A percentile compares a stretch with the other conserved stretches of the same genome.
Evolutionary conservation across 2,797 vertebrate genomes (phyloP).

Genomic region (Knipowitschia caucasica): DNA sequence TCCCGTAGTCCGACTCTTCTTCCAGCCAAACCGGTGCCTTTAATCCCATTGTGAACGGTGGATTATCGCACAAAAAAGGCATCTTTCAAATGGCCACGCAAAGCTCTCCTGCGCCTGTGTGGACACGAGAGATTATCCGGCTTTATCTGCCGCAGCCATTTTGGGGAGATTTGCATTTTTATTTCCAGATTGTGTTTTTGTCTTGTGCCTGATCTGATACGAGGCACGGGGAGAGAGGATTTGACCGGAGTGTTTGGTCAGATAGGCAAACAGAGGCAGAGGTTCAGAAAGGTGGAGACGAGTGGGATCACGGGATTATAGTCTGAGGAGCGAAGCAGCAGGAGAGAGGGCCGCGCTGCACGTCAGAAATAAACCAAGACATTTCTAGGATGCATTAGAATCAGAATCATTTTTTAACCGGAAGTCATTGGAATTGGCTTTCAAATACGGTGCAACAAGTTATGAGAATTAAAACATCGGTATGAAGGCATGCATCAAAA

Average conservation of each 20-base stretch:
- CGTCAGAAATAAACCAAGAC: not conserved
- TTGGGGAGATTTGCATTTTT: conserved; percentile 41
- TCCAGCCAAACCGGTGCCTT: not conserved
- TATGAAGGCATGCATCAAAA: no score
- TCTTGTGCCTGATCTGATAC: not conserved
- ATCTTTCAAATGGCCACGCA: no score
- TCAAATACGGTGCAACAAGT: no score
- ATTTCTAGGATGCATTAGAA: no score
- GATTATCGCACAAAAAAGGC: no score
- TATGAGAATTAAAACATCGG: no score
- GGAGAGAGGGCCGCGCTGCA: not conserved
- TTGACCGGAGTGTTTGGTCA: conserved; percentile 37
- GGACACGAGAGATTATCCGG: conserved; percentile 61
- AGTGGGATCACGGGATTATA: not conserved
- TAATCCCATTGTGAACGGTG: not conserved
- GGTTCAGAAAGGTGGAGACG: no score
- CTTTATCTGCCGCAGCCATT: conserved; percentile 62
- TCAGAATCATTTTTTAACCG: no score
- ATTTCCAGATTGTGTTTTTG: conserved; percentile 9
- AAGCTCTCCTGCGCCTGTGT: conserved; percentile 39
- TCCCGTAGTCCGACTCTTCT: not conserved
- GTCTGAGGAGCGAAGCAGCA: not conserved
- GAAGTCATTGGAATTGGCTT: no score
- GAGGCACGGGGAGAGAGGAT: conserved; percentile 46
- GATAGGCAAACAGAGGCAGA: conserved; percentile 50